A percentile compares a stretch with the other conserved stretches of the same genome.
These are phyloP conservation scores for Temnothorax rugatulus DNA, from an alignment of 2,888 invertebrate species.

Conservation along the genomic window DNA sequence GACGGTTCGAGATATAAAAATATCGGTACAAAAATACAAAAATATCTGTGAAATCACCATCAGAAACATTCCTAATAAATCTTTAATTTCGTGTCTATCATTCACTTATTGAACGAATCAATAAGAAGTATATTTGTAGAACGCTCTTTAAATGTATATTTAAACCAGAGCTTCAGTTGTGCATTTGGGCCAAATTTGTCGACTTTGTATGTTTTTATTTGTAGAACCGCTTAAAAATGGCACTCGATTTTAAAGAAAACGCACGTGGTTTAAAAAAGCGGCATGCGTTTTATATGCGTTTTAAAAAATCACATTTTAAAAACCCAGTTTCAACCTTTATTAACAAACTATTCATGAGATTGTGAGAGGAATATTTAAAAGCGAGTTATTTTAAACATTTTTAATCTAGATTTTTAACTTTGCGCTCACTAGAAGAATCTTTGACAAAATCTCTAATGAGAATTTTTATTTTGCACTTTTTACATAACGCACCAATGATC, in stretches of 20 bases:
- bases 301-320: no score
- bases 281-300: no score
- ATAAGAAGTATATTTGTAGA: not conserved
- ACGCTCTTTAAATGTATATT: not conserved
- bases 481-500: conserved; percentile 1
- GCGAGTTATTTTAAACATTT: not conserved
- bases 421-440: not conserved
- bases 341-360: not conserved
- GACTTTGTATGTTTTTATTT: no score
- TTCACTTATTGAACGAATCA: not conserved
- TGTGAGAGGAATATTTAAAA: not conserved
- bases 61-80: not conserved
- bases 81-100: not conserved
- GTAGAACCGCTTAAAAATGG: no score
- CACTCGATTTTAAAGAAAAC: no score
- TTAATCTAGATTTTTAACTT: not conserved
- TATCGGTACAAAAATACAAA: not conserved
- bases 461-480: not conserved
- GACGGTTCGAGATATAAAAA: not conserved
- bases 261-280: no score
- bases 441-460: not conserved
- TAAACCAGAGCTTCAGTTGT: not conserved
- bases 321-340: not conserved
- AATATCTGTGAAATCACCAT: not conserved
- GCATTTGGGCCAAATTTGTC: no score